Base-by-base conservation (phyloP, 2,113 vertebrate genomes). In the Sylvilagus bachmani region DNA sequence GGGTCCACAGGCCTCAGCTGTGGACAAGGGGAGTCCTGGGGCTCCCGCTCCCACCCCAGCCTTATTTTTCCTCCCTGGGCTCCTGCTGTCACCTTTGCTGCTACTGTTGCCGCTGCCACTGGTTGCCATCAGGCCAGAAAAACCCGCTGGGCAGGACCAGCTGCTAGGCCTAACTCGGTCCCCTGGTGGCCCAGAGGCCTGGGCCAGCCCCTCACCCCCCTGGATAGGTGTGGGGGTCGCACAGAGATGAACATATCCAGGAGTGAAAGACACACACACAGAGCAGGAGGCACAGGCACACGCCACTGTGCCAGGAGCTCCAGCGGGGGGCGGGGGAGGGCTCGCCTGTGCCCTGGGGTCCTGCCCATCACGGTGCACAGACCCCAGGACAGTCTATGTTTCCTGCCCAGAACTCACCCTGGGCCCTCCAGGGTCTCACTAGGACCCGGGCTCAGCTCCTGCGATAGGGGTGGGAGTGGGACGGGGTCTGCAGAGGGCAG, bases 111-210 rank as follows among this genome's bases (percentile, higher is more conserved):
- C 8, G 5, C 55, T 58, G 55, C 55, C 55, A 58, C 81, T 0
- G 44, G 44, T 44, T 44, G 4, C 83, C 33, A 51, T 75, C 51
- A 55, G 81, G 77, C 96, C 67, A 95, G 97, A 97, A 94, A 94
- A 96, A 96, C 97, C 66, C 44, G 93, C 94, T 25, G 33, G 88
- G 73, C 96, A 77, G 62, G 96, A 89, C 81, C 2, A 10, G n/a
- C 8, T 14, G 82, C 44, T 44, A 44, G 44, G 44, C 44, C 44
- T 6, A 44, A 44, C 44, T 44, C 44, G 44, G 44, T 66, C 88
- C 79, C 49, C 62, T 33, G 74, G 82, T 44, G 44, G 81, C 31
- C 78, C n/a, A 22, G 70, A 44, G 85, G 66, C 79, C 62, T 0
- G 27, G 74, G 83, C 36, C n/a, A 58, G 74, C 51, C 66, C 36